phyloP scores from a whole-genome alignment of 2,113 vertebrate genomes.

The Eulemur macaco region DNA sequence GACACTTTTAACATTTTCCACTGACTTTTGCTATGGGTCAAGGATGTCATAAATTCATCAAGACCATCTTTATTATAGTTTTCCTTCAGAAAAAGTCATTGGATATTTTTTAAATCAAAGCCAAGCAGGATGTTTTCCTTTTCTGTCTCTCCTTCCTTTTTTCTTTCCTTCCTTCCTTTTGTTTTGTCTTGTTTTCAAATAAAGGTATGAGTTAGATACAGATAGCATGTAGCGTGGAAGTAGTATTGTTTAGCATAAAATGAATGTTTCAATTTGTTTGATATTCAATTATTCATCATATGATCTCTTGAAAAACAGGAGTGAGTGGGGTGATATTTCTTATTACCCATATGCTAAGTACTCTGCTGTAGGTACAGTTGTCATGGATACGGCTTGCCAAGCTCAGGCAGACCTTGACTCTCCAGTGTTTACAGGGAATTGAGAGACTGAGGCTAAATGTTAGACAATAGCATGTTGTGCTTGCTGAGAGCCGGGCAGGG shows the following conservation, averaged over 20 bases:
- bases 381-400: slow-evolving; percentile 57
- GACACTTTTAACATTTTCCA: not conserved
- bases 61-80: not conserved
- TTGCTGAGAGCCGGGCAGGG: not conserved
- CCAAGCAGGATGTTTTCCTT: not conserved
- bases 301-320: not conserved
- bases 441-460: slow-evolving; percentile 10
- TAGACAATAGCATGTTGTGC: not conserved
- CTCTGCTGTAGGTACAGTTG: not conserved
- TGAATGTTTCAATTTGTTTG: not conserved
- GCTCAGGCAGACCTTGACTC: slow-evolving; percentile 49
- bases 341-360: not conserved
- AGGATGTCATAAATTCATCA: not conserved
- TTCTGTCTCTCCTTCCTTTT: not conserved
- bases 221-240: not conserved
- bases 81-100: not conserved
- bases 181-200: not conserved
- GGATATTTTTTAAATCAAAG: not conserved
- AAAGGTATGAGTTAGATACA: not conserved
- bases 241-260: not conserved
- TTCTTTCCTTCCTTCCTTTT: not conserved
- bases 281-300: slow-evolving; percentile 52
- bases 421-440: slow-evolving; percentile 14
- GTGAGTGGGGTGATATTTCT: not conserved
- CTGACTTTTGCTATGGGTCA: not conserved